Evolutionary conservation across 2,797 vertebrate species (phyloP).

Genomic region (Tapera naevia): DNA sequence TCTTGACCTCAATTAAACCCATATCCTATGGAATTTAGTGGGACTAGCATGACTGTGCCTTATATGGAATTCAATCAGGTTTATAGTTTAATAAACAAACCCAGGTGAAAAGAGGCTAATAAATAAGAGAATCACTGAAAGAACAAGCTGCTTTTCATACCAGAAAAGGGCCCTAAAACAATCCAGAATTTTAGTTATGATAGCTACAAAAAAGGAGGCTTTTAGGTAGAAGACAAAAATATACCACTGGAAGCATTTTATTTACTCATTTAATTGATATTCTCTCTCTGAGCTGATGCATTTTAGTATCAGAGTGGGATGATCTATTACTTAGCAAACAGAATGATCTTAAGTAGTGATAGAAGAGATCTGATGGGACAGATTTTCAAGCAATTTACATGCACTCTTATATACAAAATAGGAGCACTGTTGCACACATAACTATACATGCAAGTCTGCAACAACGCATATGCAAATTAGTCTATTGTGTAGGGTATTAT

Average conservation of each 20-base stretch:
- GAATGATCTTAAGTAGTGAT: slow-evolving; percentile 38
- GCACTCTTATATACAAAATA: slow-evolving; percentile 27
- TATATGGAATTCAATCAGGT: neutral
- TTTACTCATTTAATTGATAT: slow-evolving; percentile 62
- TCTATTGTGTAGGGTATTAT: slow-evolving; percentile 43
- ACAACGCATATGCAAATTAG: slow-evolving; percentile 40
- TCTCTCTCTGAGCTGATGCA: neutral
- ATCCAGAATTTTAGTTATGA: neutral
- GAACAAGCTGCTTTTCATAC: neutral
- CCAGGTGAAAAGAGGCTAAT: neutral
- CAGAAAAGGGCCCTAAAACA: neutral
- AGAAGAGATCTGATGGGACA: slow-evolving; percentile 48
- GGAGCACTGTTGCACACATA: slow-evolving; percentile 15
- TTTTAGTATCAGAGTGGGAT: slow-evolving; percentile 6
- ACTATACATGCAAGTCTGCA: slow-evolving; percentile 16
- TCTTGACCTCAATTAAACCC: slow-evolving; percentile 18
- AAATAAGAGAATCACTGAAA: neutral
- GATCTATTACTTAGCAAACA: slow-evolving; percentile 57
- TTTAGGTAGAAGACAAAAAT: slow-evolving; percentile 32
- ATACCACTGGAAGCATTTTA: slow-evolving; percentile 46
- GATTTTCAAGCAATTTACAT: slow-evolving; percentile 50
- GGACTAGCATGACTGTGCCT: neutral
- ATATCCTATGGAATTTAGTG: slow-evolving; percentile 11
- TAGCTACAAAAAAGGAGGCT: neutral
- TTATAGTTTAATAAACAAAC: slow-evolving; percentile 33